These are phyloP conservation scores for Poeciliopsis prolifica DNA, from an alignment of 2,113 vertebrate species.

Conservation along the genomic window DNA sequence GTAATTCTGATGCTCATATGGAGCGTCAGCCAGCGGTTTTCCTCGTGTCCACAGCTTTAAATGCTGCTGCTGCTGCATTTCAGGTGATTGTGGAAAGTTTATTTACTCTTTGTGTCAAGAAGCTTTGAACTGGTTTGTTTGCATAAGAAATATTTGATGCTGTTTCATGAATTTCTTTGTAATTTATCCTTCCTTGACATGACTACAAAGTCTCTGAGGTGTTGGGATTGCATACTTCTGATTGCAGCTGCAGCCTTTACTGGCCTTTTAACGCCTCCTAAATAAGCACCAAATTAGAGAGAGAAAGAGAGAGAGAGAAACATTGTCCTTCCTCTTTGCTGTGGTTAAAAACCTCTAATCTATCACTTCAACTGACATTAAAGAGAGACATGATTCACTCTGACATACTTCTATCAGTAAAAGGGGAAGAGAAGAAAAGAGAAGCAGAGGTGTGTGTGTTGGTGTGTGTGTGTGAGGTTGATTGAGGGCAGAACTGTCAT, in stretches of 20 bases:
- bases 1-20: neutral
- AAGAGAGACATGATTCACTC: constrained; percentile 70
- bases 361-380: constrained; percentile 76
- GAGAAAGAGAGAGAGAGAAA: constrained; percentile 52
- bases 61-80: neutral
- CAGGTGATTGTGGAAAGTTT: neutral
- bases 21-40: neutral
- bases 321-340: constrained; percentile 60
- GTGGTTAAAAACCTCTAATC: constrained; percentile 78
- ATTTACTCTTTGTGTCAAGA: neutral
- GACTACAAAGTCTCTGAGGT: neutral
- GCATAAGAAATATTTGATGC: neutral
- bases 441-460: constrained; percentile 13
- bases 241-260: constrained; percentile 47
- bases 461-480: constrained; percentile 48
- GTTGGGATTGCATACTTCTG: neutral
- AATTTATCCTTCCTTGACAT: neutral
- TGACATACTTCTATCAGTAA: constrained; percentile 81
- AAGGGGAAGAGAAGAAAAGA: constrained; percentile 42
- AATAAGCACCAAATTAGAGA: constrained; percentile 83
- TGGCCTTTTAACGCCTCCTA: constrained; percentile 51
- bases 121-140: neutral
- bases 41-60: neutral
- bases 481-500: constrained; percentile 70
- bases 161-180: no score